Evolutionary conservation across 2,113 vertebrate species (phyloP).

Genomic region (Pagrus major): DNA sequence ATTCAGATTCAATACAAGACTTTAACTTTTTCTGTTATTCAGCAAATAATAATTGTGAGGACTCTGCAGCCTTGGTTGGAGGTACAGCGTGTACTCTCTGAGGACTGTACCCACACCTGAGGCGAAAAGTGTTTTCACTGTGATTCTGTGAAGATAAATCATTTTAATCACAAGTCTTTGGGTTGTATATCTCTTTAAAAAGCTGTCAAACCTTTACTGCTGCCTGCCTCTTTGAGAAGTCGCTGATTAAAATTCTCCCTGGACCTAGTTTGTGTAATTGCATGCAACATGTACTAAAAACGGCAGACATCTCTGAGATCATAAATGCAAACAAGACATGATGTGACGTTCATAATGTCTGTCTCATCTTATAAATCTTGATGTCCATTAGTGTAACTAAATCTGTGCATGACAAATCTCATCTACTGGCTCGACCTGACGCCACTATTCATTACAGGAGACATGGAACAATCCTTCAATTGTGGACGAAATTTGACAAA

Average conservation of each 20-base stretch:
- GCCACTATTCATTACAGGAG: slow-evolving; percentile 33
- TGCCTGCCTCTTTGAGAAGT: slow-evolving; percentile 19
- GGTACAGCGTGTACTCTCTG: not conserved
- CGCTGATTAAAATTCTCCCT: slow-evolving; percentile 21
- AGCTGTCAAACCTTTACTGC: slow-evolving; percentile 22
- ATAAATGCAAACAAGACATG: slow-evolving; percentile 47
- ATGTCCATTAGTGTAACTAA: slow-evolving; percentile 25
- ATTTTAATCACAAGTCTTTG: not conserved
- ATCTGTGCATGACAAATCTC: slow-evolving; percentile 11
- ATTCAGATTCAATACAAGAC: not conserved
- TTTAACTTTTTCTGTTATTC: not conserved
- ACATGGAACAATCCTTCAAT: not conserved
- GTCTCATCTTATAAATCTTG: slow-evolving; percentile 30
- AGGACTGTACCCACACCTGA: not conserved
- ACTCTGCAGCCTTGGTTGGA: not conserved
- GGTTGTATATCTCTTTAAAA: slow-evolving; percentile 25
- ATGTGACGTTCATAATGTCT: slow-evolving; percentile 29
- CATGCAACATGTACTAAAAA: slow-evolving; percentile 48
- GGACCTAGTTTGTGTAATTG: slow-evolving; percentile 37
- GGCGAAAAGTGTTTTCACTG: slow-evolving; percentile 1
- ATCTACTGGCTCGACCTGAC: slow-evolving; percentile 14
- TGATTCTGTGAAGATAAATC: not conserved
- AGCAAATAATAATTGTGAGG: not conserved
- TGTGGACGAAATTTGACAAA: not conserved
- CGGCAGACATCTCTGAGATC: slow-evolving; percentile 17